Conservation (phyloP, 2,888 invertebrate genomes). For the Gisinianus flammeolus region DNA sequence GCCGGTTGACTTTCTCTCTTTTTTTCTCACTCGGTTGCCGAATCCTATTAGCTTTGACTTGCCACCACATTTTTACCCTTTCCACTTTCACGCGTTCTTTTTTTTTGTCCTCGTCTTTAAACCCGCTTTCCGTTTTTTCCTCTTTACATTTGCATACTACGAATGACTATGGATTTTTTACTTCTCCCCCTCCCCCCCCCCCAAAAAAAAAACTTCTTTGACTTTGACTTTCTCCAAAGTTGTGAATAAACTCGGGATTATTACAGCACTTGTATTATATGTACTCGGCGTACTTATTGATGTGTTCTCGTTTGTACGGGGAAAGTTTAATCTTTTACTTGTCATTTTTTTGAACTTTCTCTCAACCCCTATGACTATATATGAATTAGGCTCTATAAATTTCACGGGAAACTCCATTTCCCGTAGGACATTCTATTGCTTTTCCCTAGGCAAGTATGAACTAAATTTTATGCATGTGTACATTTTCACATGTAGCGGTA, state of each 20-base stretch:
- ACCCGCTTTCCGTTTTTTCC: background rate
- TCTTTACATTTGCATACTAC: background rate
- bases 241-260: background rate
- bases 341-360: too few relatives aligned
- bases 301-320: too few relatives aligned
- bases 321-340: too few relatives aligned
- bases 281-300: too few relatives aligned
- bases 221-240: background rate
- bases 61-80: too few relatives aligned
- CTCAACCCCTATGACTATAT: too few relatives aligned
- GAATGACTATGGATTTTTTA: background rate
- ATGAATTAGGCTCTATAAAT: too few relatives aligned
- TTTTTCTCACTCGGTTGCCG: background rate
- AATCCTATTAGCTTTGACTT: too few relatives aligned
- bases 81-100: background rate
- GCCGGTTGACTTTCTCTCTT: background rate
- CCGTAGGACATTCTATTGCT: too few relatives aligned
- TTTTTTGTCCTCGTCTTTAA: background rate
- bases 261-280: background rate
- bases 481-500: too few relatives aligned
- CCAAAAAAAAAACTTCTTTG: too few relatives aligned
- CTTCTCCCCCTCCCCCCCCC: background rate
- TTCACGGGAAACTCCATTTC: too few relatives aligned
- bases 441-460: background rate
- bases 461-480: constrained; percentile 8